These are phyloP conservation scores for Florisuga fusca DNA, from an alignment of 2,797 vertebrate species.

Conservation along the genomic window DNA sequence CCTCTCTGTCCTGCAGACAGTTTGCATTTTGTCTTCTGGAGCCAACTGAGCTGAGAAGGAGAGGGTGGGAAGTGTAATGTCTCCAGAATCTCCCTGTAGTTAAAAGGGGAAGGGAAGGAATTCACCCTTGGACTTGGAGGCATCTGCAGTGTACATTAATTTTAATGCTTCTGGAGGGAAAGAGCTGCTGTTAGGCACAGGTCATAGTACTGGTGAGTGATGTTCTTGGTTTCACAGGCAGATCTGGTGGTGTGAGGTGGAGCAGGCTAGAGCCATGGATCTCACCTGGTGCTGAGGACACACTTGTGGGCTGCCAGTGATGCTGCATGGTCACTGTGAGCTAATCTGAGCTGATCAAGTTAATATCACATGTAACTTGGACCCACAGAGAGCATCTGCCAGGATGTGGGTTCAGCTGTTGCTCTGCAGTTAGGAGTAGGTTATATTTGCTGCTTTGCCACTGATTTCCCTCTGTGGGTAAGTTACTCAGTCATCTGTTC, in stretches of 20 bases:
- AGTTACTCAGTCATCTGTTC: neutral
- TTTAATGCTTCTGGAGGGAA: neutral
- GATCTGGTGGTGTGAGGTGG: neutral
- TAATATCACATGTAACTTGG: neutral
- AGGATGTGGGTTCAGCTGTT: neutral
- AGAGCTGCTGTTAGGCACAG: neutral
- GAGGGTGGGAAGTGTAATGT: neutral
- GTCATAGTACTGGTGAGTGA: fast-evolving
- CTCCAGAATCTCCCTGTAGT: neutral
- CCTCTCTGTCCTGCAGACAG: neutral
- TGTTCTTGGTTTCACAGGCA: neutral
- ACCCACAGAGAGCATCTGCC: neutral
- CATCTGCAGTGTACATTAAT: neutral
- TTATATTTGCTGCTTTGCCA: neutral
- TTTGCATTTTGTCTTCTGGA: neutral
- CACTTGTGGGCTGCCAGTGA: fast-evolving
- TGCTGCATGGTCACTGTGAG: fast-evolving
- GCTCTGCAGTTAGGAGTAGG: neutral
- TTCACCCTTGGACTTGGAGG: neutral
- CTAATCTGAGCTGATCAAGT: neutral
- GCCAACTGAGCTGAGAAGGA: neutral
- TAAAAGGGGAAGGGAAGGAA: neutral
- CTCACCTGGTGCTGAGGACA: neutral
- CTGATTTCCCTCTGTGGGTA: neutral
- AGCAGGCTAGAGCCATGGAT: fast-evolving